Conservation (phyloP, 2,888 invertebrate species). For the Scaptomyza tumidula region DNA sequence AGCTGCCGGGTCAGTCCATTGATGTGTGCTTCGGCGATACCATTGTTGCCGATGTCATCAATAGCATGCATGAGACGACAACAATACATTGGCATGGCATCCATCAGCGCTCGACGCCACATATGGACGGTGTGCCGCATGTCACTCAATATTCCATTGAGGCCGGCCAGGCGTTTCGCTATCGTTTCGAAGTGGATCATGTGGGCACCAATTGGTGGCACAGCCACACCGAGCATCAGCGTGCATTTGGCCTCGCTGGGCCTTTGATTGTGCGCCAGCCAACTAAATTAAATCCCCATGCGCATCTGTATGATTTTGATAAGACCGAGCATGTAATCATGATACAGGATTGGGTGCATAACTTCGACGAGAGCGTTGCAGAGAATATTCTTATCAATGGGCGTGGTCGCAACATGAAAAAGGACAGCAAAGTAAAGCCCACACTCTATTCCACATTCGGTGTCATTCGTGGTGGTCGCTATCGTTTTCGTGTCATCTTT, state of each 20-base stretch:
- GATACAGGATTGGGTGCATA: slow-evolving; percentile 81
- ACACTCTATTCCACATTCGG: slow-evolving; percentile 73
- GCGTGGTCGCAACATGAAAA: slow-evolving; percentile 70
- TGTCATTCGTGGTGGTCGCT: slow-evolving; percentile 78
- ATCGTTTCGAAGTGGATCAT: slow-evolving; percentile 79
- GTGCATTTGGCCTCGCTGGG: slow-evolving; percentile 80
- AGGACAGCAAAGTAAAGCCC: slow-evolving; percentile 51
- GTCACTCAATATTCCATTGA: slow-evolving; percentile 82
- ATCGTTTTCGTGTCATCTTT: slow-evolving; percentile 81
- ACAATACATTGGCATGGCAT: slow-evolving; percentile 83
- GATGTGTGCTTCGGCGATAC: slow-evolving; percentile 82
- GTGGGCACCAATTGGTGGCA: slow-evolving; percentile 83
- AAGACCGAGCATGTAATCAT: slow-evolving; percentile 76
- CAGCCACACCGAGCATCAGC: slow-evolving; percentile 80
- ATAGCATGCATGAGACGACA: slow-evolving; percentile 79
- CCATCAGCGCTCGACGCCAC: slow-evolving; percentile 76
- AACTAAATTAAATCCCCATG: slow-evolving; percentile 66
- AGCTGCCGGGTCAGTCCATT: slow-evolving; percentile 74
- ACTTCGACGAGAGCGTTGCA: slow-evolving; percentile 70
- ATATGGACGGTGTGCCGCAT: slow-evolving; percentile 83
- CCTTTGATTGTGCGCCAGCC: slow-evolving; percentile 75
- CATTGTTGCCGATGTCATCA: slow-evolving; percentile 80
- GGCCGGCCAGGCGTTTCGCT: slow-evolving; percentile 81
- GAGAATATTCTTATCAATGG: slow-evolving; percentile 81
- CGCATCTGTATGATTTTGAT: slow-evolving; percentile 78